Conservation (phyloP, 2,888 invertebrate species). For the Mechanitis messenoides region DNA sequence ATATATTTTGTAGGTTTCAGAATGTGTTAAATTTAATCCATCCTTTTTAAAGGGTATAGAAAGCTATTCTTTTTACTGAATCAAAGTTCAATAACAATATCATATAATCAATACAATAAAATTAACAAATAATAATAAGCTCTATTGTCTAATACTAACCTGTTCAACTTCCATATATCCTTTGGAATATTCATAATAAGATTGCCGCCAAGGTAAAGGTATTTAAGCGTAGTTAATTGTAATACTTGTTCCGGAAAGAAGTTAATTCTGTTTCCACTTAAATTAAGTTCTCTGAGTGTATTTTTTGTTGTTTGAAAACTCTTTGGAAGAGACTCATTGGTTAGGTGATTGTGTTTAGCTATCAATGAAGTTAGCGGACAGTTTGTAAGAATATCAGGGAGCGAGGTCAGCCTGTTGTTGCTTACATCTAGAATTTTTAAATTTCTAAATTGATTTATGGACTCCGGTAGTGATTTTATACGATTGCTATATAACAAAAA, state of each 20-base stretch:
- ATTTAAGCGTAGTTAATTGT: constrained; percentile 84
- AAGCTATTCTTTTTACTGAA: too few species aligned
- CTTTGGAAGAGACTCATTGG: constrained; percentile 91
- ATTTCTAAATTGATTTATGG: constrained; percentile 81
- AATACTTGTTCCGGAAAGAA: constrained; percentile 92
- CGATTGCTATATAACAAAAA: constrained; percentile 92
- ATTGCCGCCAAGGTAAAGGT: constrained; percentile 94
- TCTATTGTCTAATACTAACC: constrained; percentile 40
- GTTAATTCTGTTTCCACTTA: constrained; percentile 92
- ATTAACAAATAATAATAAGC: neutral
- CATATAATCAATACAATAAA: too few species aligned
- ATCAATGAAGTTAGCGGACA: constrained; percentile 87
- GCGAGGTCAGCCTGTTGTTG: constrained; percentile 85
- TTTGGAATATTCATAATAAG: constrained; percentile 86
- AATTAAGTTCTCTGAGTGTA: constrained; percentile 89
- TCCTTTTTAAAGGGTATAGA: too few species aligned
- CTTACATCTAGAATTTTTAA: constrained; percentile 90
- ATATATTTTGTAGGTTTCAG: neutral
- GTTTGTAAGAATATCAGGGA: constrained; percentile 86
- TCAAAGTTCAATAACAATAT: too few species aligned
- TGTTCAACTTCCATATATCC: constrained; percentile 79
- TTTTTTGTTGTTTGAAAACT: constrained; percentile 80
- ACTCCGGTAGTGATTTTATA: constrained; percentile 80
- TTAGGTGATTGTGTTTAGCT: constrained; percentile 92
- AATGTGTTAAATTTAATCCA: too few species aligned